Evolutionary conservation across 1,140 invertebrate species (phyloP).

Genomic region (Rhizoglyphus robini): DNA sequence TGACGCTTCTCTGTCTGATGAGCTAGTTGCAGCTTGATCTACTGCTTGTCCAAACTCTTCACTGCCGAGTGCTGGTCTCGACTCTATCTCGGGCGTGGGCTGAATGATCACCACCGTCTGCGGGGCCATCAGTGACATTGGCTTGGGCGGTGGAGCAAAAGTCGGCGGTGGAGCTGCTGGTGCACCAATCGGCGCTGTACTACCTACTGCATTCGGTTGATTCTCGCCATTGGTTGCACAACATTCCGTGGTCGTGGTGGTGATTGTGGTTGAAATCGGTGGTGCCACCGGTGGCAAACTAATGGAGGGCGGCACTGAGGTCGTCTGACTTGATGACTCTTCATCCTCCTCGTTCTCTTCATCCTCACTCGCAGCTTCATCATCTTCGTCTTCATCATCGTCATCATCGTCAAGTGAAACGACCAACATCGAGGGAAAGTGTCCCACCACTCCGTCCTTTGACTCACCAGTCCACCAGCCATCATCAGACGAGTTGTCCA

Average conservation of each 20-base stretch:
- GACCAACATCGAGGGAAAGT: slow-evolving; percentile 88
- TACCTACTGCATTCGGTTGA: background rate
- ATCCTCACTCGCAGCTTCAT: too few species aligned
- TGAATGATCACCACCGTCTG: slow-evolving; percentile 43
- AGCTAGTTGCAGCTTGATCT: background rate
- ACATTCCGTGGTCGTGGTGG: background rate
- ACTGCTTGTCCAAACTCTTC: background rate
- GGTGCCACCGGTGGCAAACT: too few species aligned
- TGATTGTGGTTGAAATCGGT: background rate
- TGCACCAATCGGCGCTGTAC: slow-evolving; percentile 34
- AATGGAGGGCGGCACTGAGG: background rate
- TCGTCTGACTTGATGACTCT: background rate
- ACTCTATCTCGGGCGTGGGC: slow-evolving; percentile 39
- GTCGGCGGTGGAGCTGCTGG: slow-evolving; percentile 60
- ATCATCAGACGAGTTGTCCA: slow-evolving; percentile 54
- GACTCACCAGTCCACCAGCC: slow-evolving; percentile 91
- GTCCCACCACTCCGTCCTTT: slow-evolving; percentile 56
- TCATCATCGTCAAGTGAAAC: slow-evolving; percentile 31
- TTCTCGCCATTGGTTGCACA: background rate
- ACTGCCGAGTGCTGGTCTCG: slow-evolving; percentile 3
- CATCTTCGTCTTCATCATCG: slow-evolving; percentile 20
- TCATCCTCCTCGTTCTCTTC: slow-evolving; percentile 17
- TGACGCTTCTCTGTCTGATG: too few species aligned
- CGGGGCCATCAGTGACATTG: slow-evolving; percentile 42
- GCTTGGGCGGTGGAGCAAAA: slow-evolving; percentile 67